Evolutionary conservation across 2,888 invertebrate genomes (phyloP).

Genomic region (Brenthis daphne): DNA sequence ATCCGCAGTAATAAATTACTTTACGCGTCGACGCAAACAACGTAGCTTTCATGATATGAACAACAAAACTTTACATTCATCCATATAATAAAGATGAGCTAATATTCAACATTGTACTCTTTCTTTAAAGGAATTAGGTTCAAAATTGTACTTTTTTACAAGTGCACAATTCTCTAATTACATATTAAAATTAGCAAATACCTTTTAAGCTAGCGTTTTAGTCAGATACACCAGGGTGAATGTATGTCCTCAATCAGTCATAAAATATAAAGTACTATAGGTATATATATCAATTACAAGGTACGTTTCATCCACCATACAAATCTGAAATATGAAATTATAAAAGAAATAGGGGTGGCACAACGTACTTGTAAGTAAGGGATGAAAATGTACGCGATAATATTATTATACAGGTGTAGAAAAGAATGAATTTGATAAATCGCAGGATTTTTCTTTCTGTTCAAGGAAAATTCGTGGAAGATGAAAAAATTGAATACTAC

Average conservation of each 20-base stretch:
- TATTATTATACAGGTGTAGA: too few relatives aligned
- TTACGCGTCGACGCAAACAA: constrained; percentile 22
- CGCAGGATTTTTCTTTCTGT: neutral
- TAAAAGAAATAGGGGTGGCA: too few relatives aligned
- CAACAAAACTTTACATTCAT: constrained; percentile 20
- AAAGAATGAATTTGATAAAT: too few relatives aligned
- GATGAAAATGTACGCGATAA: too few relatives aligned
- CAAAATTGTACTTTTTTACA: neutral
- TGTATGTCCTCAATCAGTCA: neutral
- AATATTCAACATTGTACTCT: neutral
- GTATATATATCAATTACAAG: too few relatives aligned
- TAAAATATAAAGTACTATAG: too few relatives aligned
- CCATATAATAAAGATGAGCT: constrained; percentile 3
- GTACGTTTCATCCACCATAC: too few relatives aligned
- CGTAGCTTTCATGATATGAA: constrained; percentile 18
- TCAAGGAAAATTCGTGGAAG: neutral
- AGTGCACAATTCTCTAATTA: neutral
- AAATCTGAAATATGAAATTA: too few relatives aligned
- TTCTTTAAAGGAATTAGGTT: constrained; percentile 5
- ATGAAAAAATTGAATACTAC: too few relatives aligned
- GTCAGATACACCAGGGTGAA: neutral
- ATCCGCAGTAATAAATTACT: constrained; percentile 24
- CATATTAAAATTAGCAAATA: constrained; percentile 2
- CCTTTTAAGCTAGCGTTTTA: neutral
- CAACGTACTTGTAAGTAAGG: too few relatives aligned